phyloP scores from a whole-genome alignment of 2,797 vertebrate genomes.

The Myotis pilosus region DNA sequence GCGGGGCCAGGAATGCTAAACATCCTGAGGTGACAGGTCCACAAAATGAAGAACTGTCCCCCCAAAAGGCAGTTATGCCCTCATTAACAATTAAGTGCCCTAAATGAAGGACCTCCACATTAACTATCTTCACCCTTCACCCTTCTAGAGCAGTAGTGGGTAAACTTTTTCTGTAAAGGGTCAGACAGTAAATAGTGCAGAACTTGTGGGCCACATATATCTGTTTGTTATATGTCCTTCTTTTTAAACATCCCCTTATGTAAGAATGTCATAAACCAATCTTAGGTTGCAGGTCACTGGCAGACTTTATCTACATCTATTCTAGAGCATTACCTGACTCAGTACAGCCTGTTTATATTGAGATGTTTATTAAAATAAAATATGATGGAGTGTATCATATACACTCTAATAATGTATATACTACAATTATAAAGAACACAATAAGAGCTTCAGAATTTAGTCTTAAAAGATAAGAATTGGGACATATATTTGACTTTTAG shows the following conservation, averaged over 20 bases:
- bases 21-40: neutral
- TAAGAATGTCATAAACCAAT: constrained; percentile 47
- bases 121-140: neutral
- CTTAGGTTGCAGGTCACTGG: neutral
- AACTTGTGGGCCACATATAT: neutral
- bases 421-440: constrained; percentile 15
- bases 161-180: constrained; percentile 3
- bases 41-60: constrained; percentile 8
- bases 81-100: neutral
- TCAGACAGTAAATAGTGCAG: neutral
- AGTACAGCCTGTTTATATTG: neutral
- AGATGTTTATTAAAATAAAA: constrained; percentile 36
- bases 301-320: neutral
- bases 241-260: constrained; percentile 18
- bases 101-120: neutral
- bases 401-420: neutral
- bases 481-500: neutral
- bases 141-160: neutral
- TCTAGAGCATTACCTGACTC: constrained; percentile 8
- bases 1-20: constrained; percentile 13
- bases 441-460: constrained; percentile 23
- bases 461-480: neutral
- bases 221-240: neutral
- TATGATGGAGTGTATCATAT: neutral
- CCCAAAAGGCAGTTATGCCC: neutral